A percentile compares a stretch with the other conserved stretches of the same genome.
Evolutionary conservation across 2,888 invertebrate species (phyloP).

Genomic region (Spatulosminthurus flaviceps): DNA sequence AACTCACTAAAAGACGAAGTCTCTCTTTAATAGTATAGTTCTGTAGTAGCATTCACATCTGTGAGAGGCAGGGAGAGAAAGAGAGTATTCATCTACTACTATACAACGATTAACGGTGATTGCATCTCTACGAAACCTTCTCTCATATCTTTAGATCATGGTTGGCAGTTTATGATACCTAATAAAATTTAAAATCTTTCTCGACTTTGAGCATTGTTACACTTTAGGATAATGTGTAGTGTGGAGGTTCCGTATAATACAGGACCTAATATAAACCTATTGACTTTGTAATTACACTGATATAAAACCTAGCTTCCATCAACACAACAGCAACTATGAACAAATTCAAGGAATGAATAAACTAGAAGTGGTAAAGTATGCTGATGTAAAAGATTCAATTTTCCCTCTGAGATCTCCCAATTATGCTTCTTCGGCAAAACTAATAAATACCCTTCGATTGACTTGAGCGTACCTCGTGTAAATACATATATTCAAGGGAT

Average conservation of each 20-base stretch:
- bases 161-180: conserved; percentile 34
- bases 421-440: too few species aligned
- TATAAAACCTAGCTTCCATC: not conserved
- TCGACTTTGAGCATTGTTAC: not conserved
- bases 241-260: not conserved
- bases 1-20: not conserved
- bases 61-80: not conserved
- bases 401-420: too few species aligned
- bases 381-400: too few species aligned
- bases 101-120: conserved; percentile 34
- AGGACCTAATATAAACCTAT: not conserved
- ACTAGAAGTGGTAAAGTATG: too few species aligned
- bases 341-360: too few species aligned
- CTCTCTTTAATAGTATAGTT: not conserved
- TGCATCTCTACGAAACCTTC: conserved; percentile 24
- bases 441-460: too few species aligned
- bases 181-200: conserved; percentile 30
- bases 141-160: conserved; percentile 14
- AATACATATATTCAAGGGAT: too few species aligned
- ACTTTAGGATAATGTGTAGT: not conserved
- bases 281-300: conserved; percentile 11
- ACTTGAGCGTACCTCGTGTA: too few species aligned
- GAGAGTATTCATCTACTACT: conserved; percentile 28
- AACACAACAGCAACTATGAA: not conserved
- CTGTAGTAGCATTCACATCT: not conserved